Evolutionary conservation across 2,113 vertebrate species (phyloP).

Genomic region (Scomber colias): DNA sequence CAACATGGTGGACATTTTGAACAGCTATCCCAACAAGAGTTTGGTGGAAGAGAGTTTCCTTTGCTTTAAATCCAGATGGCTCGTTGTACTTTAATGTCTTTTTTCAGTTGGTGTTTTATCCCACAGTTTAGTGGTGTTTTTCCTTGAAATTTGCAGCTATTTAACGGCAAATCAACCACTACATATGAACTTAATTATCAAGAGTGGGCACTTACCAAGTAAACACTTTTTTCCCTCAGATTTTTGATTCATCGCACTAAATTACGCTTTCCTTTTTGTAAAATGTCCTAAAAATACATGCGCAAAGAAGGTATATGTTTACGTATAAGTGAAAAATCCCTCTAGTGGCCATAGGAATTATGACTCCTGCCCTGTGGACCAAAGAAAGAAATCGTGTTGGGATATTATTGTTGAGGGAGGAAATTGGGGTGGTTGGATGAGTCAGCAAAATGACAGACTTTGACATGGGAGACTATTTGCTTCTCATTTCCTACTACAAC

Average conservation of each 20-base stretch:
- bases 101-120: slow-evolving; percentile 29
- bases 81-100: slow-evolving; percentile 41
- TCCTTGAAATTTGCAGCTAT: neutral
- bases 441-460: neutral
- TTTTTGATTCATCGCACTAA: neutral
- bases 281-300: too few species aligned
- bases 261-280: too few species aligned
- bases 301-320: too few species aligned
- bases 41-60: slow-evolving; percentile 55
- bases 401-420: too few species aligned
- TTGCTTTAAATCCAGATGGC: slow-evolving; percentile 67
- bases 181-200: neutral
- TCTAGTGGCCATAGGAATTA: too few species aligned
- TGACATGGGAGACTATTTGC: neutral
- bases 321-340: too few species aligned
- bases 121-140: slow-evolving; percentile 17
- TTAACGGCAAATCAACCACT: neutral
- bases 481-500: neutral
- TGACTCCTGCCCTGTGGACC: too few species aligned
- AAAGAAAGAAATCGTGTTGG: too few species aligned
- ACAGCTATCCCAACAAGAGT: slow-evolving; percentile 52
- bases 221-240: neutral
- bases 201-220: neutral
- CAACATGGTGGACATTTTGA: slow-evolving; percentile 70
- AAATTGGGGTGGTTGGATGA: neutral